A percentile compares a stretch with the other conserved stretches of the same genome.
Conservation (phyloP, 2,888 invertebrate species). For the Neoscelio sp. region DNA sequence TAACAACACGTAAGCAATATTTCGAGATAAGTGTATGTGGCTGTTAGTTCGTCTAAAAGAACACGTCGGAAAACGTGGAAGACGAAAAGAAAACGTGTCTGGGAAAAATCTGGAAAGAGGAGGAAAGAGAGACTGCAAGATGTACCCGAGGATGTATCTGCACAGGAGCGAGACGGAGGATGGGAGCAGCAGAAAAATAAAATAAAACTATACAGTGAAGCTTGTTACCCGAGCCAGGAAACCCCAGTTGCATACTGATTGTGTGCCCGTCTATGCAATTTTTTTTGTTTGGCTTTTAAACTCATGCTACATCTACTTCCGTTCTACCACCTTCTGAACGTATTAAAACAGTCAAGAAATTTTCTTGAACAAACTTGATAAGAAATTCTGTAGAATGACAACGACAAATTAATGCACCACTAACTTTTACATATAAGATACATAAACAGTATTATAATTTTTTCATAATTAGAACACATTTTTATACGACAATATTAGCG, state of each 20-base stretch:
- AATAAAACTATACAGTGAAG: constrained; percentile 67
- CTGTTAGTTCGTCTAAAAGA: constrained; percentile 59
- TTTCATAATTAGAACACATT: too few species aligned
- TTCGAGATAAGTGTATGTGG: constrained; percentile 61
- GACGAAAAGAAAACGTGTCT: constrained; percentile 32
- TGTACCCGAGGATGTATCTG: constrained; percentile 42
- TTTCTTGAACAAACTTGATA: constrained; percentile 6
- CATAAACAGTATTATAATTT: too few species aligned
- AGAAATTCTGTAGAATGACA: too few species aligned
- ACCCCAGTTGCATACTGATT: constrained; percentile 78
- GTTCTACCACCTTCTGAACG: constrained; percentile 21
- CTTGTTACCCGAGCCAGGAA: constrained; percentile 74
- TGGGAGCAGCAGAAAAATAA: constrained; percentile 61
- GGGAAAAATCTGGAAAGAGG: constrained; percentile 10
- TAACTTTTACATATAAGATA: too few species aligned
- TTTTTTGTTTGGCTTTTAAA: constrained; percentile 61
- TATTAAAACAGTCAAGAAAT: constrained; percentile 22
- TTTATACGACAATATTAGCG: too few species aligned
- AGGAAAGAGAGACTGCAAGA: constrained; percentile 32
- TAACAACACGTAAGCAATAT: constrained; percentile 43
- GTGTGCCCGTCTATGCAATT: constrained; percentile 57
- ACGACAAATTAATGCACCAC: too few species aligned
- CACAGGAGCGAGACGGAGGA: constrained; percentile 43
- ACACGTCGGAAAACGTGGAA: constrained; percentile 31
- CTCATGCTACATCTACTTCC: constrained; percentile 33